Evolutionary conservation across 2,888 invertebrate genomes (phyloP), one percentile per base, ranked within the genome.

Genomic region (Lasiommata megera): DNA sequence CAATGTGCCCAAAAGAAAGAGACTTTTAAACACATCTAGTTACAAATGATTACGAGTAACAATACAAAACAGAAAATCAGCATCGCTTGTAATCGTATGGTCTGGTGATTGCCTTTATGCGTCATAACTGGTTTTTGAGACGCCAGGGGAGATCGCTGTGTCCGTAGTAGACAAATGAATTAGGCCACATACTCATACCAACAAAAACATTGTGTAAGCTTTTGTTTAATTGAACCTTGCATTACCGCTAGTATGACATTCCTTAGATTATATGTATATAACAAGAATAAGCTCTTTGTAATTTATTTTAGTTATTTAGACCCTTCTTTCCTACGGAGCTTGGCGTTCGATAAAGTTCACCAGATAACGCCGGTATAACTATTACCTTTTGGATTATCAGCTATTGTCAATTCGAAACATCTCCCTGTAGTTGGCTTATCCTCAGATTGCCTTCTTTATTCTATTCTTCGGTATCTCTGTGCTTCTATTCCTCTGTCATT

Each of bases 41-140:
- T 23, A 5, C 23, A 2, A 3, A 23, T 23, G 23, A 23, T 23
- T 23, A 23, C 5, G 23, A 23, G n/a, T 23, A 37, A 18, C 31
- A 36, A n/a, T 36, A 37, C 9, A 48, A 17, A 48, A 34, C 8
- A 8, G 18, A 36, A 23, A 36, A 34, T 47, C 6, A 9, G n/a
- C 12, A 7, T 16, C 29, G 11, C 31, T 12, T 41, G 31, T n/a
- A n/a, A n/a, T n/a, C n/a, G n/a, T 31, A 62, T 50, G 62, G 62
- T 62, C 64, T 54, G 58, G 51, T 56, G 60, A 58, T 38, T 11
- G 18, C 23, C 18, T 46, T 59, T 51, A 55, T 55, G 51, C 48
- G 28, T 54, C 36, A 54, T 43, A 31, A 58, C 47, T 34, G 47
- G 38, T 56, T 44, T 44, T 28, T 31, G 37, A 28, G 48, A 36